These are phyloP conservation scores for Lepidothrix coronata DNA, from an alignment of 2,113 vertebrate species.

Conservation along the genomic window DNA sequence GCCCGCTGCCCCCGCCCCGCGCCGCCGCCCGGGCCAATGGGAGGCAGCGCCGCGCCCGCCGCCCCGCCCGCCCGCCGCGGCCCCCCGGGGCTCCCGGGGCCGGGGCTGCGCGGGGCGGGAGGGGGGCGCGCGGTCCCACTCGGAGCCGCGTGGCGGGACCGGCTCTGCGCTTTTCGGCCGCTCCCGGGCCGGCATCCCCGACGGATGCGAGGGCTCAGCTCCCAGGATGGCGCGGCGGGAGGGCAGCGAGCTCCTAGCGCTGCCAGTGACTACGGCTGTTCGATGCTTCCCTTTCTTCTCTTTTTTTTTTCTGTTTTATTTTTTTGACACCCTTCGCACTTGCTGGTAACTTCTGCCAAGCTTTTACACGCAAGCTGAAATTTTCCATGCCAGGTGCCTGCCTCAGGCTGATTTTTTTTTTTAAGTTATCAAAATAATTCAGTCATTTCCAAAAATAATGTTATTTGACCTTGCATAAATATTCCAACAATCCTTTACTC, in stretches of 20 bases:
- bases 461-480: neutral
- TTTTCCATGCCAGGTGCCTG: slow-evolving; percentile 29
- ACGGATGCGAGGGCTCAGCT: neutral
- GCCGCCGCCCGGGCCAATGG: no score
- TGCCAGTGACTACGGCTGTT: neutral
- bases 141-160: neutral
- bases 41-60: no score
- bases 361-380: neutral
- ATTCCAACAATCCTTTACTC: neutral
- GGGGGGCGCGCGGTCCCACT: neutral
- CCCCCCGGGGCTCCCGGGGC: no score
- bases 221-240: no score
- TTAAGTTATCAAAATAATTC: neutral
- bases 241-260: neutral
- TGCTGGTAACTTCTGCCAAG: neutral
- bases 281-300: neutral
- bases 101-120: no score
- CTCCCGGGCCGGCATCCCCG: neutral
- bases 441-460: neutral
- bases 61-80: no score
- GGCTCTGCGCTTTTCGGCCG: neutral
- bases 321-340: neutral
- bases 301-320: neutral
- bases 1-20: no score
- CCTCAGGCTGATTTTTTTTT: neutral